These are phyloP conservation scores for Cecidostiba fungosa DNA, from an alignment of 2,888 invertebrate species.

Conservation along the genomic window DNA sequence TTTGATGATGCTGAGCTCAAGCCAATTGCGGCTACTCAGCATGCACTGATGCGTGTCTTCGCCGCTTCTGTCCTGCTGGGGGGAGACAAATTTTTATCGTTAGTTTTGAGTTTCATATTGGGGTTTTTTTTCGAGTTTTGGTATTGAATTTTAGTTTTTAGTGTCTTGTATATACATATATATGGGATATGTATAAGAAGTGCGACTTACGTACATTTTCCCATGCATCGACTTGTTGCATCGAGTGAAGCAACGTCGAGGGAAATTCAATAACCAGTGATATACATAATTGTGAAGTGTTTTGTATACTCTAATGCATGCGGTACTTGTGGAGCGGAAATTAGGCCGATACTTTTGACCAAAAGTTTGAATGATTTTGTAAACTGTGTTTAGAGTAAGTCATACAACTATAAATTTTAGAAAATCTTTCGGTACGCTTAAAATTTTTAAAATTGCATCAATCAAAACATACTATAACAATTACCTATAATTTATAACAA, in stretches of 20 bases:
- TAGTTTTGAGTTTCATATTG: neutral
- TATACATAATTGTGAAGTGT: no score
- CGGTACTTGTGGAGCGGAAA: neutral
- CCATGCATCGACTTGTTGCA: neutral
- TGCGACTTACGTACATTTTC: neutral
- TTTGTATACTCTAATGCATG: neutral
- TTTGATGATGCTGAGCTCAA: conserved; percentile 17
- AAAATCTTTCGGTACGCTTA: no score
- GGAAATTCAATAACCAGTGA: neutral
- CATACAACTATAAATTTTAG: no score
- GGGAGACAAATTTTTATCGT: neutral
- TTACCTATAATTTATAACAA: no score
- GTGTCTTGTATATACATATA: neutral
- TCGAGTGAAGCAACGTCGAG: no score
- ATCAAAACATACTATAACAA: no score
- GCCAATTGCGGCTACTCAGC: conserved; percentile 69
- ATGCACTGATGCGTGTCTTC: conserved; percentile 72
- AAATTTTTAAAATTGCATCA: no score
- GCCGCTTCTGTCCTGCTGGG: conserved; percentile 66
- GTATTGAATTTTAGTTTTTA: neutral
- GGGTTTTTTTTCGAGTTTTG: neutral
- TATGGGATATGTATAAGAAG: neutral
- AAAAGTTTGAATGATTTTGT: no score
- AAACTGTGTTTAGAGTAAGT: no score
- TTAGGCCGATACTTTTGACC: no score